These are phyloP conservation scores for Andrena haemorrhoa DNA, from an alignment of 2,888 invertebrate genomes.

Conservation along the genomic window DNA sequence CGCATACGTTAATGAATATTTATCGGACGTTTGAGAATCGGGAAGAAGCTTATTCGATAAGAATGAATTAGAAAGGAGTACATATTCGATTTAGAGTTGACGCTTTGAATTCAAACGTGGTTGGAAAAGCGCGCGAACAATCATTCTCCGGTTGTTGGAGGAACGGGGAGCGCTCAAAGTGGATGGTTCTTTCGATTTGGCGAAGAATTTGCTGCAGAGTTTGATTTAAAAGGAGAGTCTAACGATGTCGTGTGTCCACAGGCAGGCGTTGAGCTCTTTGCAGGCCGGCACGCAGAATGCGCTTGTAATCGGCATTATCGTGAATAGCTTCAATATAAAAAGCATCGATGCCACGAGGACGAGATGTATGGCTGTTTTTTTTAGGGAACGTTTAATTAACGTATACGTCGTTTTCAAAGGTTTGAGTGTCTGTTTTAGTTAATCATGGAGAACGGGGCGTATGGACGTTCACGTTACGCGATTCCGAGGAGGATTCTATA, in stretches of 20 bases:
- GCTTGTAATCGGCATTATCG: slow-evolving; percentile 80
- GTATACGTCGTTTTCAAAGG: not conserved
- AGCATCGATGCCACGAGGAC: slow-evolving; percentile 74
- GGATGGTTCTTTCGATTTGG: not conserved
- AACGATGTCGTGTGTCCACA: slow-evolving; percentile 78
- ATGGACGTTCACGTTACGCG: slow-evolving; percentile 91
- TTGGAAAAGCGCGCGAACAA: slow-evolving; percentile 40
- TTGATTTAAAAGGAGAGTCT: not conserved
- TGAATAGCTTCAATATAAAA: slow-evolving; percentile 78
- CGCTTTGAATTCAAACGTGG: slow-evolving; percentile 11
- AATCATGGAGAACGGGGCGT: slow-evolving; percentile 87
- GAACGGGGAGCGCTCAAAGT: not conserved
- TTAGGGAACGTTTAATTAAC: not conserved
- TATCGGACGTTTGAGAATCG: not conserved
- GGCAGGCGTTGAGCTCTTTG: slow-evolving; percentile 77
- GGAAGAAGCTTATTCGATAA: not conserved
- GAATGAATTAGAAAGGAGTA: not conserved
- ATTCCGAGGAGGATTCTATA: slow-evolving; percentile 90
- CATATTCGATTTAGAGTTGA: not conserved
- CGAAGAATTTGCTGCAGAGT: not conserved
- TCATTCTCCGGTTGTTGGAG: not conserved
- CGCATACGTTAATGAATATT: not conserved
- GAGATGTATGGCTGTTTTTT: slow-evolving; percentile 72
- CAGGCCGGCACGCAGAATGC: slow-evolving; percentile 79
- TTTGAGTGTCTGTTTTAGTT: slow-evolving; percentile 63